Conservation (phyloP, 2,888 invertebrate genomes). For the Hololepta plana region DNA sequence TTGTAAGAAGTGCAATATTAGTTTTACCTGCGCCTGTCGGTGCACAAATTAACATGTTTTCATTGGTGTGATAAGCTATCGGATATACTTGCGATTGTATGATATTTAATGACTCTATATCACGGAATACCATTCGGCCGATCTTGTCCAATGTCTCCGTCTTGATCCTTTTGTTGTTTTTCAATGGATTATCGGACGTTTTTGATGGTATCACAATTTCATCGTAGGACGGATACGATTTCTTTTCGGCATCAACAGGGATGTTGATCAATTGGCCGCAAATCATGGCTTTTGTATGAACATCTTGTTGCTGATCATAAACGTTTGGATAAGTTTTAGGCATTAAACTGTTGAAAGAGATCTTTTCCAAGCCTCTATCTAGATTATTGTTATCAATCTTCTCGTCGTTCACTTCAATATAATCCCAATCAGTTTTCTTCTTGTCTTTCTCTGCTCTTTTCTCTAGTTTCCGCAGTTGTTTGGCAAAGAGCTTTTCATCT, state of each 20-base stretch:
- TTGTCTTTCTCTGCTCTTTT: slow-evolving; percentile 42
- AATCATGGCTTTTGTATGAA: slow-evolving; percentile 25
- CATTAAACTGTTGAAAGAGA: slow-evolving; percentile 8
- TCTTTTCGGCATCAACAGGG: slow-evolving; percentile 61
- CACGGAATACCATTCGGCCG: slow-evolving; percentile 77
- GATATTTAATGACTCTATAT: slow-evolving; percentile 70
- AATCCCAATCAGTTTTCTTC: not conserved
- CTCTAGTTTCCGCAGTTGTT: slow-evolving; percentile 67
- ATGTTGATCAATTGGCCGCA: slow-evolving; percentile 24
- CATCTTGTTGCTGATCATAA: slow-evolving; percentile 11
- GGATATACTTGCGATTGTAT: slow-evolving; percentile 94
- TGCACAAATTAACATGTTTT: slow-evolving; percentile 94
- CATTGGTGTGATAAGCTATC: slow-evolving; percentile 88
- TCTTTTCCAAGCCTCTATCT: too few relatives aligned
- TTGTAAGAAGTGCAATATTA: slow-evolving; percentile 87
- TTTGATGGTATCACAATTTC: slow-evolving; percentile 71
- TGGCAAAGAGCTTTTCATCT: slow-evolving; percentile 58
- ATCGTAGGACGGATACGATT: slow-evolving; percentile 58
- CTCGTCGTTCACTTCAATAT: not conserved
- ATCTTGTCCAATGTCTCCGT: slow-evolving; percentile 46
- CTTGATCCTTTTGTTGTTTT: slow-evolving; percentile 30
- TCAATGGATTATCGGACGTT: slow-evolving; percentile 31
- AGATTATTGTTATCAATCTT: slow-evolving; percentile 6
- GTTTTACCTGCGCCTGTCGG: slow-evolving; percentile 99
- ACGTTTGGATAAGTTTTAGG: slow-evolving; percentile 11